Percentiles rank a stretch among this genome's conserved stretches.
phyloP scores from a whole-genome alignment of 2,888 invertebrate genomes.

The Oscheius sp. region DNA sequence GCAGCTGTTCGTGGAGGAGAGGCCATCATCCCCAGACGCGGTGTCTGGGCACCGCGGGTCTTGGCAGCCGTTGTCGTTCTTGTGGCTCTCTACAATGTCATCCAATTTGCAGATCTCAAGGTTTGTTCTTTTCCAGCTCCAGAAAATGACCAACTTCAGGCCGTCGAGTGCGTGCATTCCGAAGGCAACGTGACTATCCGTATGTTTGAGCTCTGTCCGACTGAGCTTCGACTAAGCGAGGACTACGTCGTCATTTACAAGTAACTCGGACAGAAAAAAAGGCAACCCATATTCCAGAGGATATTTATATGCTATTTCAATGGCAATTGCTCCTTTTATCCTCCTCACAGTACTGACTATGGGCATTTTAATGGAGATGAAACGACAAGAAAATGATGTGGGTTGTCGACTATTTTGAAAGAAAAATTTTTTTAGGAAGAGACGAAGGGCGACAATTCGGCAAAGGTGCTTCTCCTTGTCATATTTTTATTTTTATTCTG shows the following conservation, averaged over 20 bases:
- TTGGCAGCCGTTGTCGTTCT: slow-evolving; percentile 55
- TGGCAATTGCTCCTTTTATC: slow-evolving; percentile 67
- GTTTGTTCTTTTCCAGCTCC: slow-evolving; percentile 37
- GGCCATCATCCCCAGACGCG: slow-evolving; percentile 23
- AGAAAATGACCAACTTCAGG: slow-evolving; percentile 34
- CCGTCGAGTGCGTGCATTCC: slow-evolving; percentile 56
- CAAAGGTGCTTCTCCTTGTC: slow-evolving; percentile 65
- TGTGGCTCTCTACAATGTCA: slow-evolving; percentile 61
- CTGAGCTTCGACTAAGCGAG: slow-evolving; percentile 63
- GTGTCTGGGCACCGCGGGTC: slow-evolving; percentile 54
- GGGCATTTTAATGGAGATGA: slow-evolving; percentile 56
- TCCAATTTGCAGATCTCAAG: slow-evolving; percentile 65
- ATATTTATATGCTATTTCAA: slow-evolving; percentile 63
- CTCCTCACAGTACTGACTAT: slow-evolving; percentile 60
- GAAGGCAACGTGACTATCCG: slow-evolving; percentile 42
- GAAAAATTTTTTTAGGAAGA: background rate
- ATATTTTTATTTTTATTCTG: slow-evolving; percentile 66
- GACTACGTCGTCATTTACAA: slow-evolving; percentile 64
- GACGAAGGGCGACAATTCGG: slow-evolving; percentile 34
- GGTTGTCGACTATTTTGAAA: background rate
- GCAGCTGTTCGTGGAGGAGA: slow-evolving; percentile 48
- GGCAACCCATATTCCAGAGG: slow-evolving; percentile 50
- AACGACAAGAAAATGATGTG: slow-evolving; percentile 32
- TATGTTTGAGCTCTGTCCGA: slow-evolving; percentile 65
- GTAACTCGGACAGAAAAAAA: slow-evolving; percentile 42